Base-by-base conservation (phyloP, 2,888 invertebrate species). In the Melanargia galathea region DNA sequence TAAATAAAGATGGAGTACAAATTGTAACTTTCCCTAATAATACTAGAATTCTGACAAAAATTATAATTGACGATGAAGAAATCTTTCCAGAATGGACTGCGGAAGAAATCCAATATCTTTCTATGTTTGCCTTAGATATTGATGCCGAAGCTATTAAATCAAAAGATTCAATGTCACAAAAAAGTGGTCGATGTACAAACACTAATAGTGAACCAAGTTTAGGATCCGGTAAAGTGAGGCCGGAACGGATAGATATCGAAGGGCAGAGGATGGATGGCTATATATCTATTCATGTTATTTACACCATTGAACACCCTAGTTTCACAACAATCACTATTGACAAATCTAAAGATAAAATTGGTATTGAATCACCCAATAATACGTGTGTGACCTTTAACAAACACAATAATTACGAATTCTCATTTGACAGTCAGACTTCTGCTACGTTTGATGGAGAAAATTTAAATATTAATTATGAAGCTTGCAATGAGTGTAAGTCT, bases 251-350 rank as follows among this genome's bases (percentile, higher is more conserved):
- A 10, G 73, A 70, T 46, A 76, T 71, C 40, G 66, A 67, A 51
- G 75, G 69, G 20, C 68, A 66, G 64, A 73, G 80, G 65, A 72
- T 68, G 0, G 90, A 90, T 72, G 90, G 90, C 7, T 90, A 83
- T 66, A 54, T 89, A 61, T 85, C 84, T n/a, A 72, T 90, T 10
- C 79, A 83, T 66, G 64, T 86, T 10, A 69, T 79, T 48, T 85
- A 78, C 69, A 82, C 81, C 1, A 78, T 91, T 64, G 93, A 93
- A 74, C 92, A 93, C 80, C 76, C 79, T 38, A 87, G 92, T 77
- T 93, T 92, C 71, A 84, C 92, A n/a, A 88, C 90, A n/a, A 80
- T 93, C 18, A 82, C 81, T 49, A 81, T 92, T 64, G 84, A 92
- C 71, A 87, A 84, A 73, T 73, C 77, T 33, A 79, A 76, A 63